Conservation (phyloP, 2,797 vertebrate species). For the Cirrhinus mrigala region DNA sequence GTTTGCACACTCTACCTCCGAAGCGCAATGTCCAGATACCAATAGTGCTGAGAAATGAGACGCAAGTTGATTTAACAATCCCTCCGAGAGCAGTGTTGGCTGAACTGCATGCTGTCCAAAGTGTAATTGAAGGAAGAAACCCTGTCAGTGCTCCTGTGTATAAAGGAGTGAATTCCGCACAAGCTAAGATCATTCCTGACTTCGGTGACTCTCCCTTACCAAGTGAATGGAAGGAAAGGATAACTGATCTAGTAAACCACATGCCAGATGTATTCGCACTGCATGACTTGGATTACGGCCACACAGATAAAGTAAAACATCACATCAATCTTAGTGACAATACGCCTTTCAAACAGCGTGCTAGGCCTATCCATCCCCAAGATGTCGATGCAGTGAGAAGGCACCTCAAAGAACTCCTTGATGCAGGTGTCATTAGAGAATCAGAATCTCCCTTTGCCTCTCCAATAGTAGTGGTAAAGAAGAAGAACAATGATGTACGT, state of each 20-base stretch:
- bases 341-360: not conserved
- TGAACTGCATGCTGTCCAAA: not conserved
- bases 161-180: not conserved
- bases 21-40: not conserved
- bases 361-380: not conserved
- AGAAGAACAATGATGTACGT: not conserved
- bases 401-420: not conserved
- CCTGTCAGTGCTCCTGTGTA: rapidly evolving
- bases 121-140: not conserved
- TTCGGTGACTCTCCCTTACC: not conserved
- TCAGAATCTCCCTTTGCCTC: not conserved
- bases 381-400: not conserved
- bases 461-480: not conserved
- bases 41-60: not conserved
- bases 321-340: not conserved
- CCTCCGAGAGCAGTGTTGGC: not conserved
- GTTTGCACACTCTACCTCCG: not conserved
- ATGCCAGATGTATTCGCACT: not conserved
- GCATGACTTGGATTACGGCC: not conserved
- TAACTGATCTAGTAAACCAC: not conserved
- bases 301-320: not conserved
- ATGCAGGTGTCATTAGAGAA: not conserved
- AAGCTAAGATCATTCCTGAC: not conserved
- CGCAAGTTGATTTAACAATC: not conserved
- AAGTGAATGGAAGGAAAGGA: not conserved